These are phyloP conservation scores for Petromus typicus DNA, from an alignment of 2,113 vertebrate species.

Conservation along the genomic window DNA sequence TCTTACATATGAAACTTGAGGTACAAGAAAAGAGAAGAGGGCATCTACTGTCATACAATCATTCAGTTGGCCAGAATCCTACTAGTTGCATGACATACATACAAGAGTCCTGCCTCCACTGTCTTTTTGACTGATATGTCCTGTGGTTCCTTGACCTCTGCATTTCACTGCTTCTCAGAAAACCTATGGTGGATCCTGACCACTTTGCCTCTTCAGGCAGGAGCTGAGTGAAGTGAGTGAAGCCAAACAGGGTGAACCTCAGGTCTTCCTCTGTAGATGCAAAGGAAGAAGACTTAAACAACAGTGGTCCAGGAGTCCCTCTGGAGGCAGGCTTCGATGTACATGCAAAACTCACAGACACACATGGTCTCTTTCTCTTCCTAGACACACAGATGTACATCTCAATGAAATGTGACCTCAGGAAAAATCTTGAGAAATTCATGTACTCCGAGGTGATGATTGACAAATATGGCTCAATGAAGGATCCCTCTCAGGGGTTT, in stretches of 20 bases:
- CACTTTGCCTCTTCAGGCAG: background rate
- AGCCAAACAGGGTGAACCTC: background rate
- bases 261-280: background rate
- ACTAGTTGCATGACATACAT: background rate
- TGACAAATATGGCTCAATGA: slow-evolving; percentile 34
- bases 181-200: background rate
- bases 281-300: background rate
- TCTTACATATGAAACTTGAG: background rate
- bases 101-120: background rate
- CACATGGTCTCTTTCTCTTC: background rate
- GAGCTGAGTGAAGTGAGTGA: slow-evolving; percentile 9
- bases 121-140: background rate
- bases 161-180: slow-evolving; percentile 26
- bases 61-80: background rate
- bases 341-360: background rate
- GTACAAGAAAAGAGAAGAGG: background rate
- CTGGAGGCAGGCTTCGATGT: background rate
- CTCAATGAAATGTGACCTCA: background rate
- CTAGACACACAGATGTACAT: slow-evolving; percentile 15
- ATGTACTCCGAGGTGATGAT: slow-evolving; percentile 15
- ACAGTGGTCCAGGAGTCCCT: background rate
- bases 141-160: background rate
- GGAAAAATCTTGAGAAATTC: slow-evolving; percentile 44
- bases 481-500: background rate
- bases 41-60: background rate